Conservation (phyloP, 92 coral and sea anemone genomes). For the Porites cylindrica region DNA sequence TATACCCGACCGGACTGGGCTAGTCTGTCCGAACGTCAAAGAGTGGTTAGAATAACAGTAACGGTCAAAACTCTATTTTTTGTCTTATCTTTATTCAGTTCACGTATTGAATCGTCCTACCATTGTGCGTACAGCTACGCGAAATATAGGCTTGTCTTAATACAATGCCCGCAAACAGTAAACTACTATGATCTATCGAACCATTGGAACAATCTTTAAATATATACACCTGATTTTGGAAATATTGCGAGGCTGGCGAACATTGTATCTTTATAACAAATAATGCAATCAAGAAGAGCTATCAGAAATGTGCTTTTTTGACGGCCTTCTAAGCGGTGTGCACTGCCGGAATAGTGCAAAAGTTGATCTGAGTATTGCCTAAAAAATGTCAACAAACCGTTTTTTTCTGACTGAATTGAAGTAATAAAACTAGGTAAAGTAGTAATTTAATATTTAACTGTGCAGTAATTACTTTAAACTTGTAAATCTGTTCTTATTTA, state of each 20-base stretch:
- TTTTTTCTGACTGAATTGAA: neutral
- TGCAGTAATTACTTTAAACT: constrained; percentile 48
- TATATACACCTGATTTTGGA: constrained; percentile 11
- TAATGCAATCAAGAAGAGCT: neutral
- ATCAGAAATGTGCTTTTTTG: neutral
- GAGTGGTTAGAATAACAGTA: too few species aligned
- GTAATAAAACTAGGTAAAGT: neutral
- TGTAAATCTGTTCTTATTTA: constrained; percentile 49
- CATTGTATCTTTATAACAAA: constrained; percentile 8
- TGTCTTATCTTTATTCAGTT: too few species aligned
- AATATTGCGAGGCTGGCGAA: neutral
- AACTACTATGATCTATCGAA: neutral
- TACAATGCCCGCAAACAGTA: too few species aligned
- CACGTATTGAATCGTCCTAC: too few species aligned
- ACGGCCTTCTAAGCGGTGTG: too few species aligned
- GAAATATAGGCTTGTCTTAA: too few species aligned
- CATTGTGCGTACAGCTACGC: too few species aligned
- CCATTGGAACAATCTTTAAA: neutral
- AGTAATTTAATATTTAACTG: neutral
- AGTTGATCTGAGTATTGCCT: too few species aligned
- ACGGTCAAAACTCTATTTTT: too few species aligned
- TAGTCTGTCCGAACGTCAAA: too few species aligned
- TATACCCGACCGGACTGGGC: too few species aligned
- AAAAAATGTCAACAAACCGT: neutral
- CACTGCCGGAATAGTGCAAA: too few species aligned